Conservation (phyloP, 2,888 invertebrate species). For the Apamea anceps region DNA sequence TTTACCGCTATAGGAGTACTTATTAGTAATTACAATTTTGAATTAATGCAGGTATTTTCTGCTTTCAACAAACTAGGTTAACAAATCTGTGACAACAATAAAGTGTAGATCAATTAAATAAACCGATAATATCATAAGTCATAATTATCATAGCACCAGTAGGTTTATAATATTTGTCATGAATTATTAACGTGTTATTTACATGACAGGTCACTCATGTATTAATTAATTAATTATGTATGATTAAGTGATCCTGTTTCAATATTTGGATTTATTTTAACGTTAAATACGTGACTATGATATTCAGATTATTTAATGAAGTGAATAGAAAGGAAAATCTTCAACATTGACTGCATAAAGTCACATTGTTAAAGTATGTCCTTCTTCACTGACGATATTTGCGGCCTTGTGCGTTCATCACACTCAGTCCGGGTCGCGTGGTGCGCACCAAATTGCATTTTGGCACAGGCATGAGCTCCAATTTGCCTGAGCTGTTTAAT, state of each 20-base stretch:
- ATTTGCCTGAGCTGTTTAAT: conserved; percentile 88
- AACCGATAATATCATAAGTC: conserved; percentile 35
- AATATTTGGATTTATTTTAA: conserved; percentile 27
- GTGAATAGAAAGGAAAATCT: conserved; percentile 1
- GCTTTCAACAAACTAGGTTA: conserved; percentile 10
- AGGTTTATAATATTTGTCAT: conserved; percentile 10
- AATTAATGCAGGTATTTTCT: conserved; percentile 9
- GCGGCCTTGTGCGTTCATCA: conserved; percentile 70
- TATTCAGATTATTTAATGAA: neutral
- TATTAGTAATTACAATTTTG: conserved; percentile 9
- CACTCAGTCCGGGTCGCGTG: conserved; percentile 72
- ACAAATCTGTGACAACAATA: conserved; percentile 20
- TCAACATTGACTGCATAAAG: neutral
- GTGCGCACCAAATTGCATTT: conserved; percentile 84
- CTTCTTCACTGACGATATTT: conserved; percentile 34
- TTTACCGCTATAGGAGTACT: conserved; percentile 40
- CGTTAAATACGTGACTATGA: too few species aligned
- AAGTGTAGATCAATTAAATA: conserved; percentile 39
- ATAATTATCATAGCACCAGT: conserved; percentile 3
- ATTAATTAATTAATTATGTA: conserved; percentile 41
- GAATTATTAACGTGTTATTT: conserved; percentile 45
- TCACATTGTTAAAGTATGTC: conserved; percentile 11
- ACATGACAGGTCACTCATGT: conserved; percentile 38
- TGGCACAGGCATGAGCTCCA: conserved; percentile 83
- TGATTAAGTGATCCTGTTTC: conserved; percentile 36